Evolutionary conservation across 2,113 vertebrate genomes (phyloP).

Genomic region (Xenopus tropicalis): UCB_Xtro_10.0 CM004446.2:53677501-53678000

Average conservation of each 20-base stretch:
- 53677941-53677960: background rate
- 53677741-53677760: constrained; percentile 1
- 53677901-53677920: background rate
- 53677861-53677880: background rate
- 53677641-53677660: background rate
- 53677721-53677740: background rate
- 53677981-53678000: constrained; percentile 60
- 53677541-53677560: too few species aligned
- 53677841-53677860: background rate
- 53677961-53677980: constrained; percentile 62
- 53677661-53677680: background rate
- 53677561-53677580: too few species aligned
- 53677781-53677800: background rate
- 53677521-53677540: too few species aligned
- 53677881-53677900: background rate
- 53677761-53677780: background rate
- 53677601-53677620: too few species aligned
- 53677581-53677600: too few species aligned
- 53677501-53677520: too few species aligned
- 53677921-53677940: background rate
- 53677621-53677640: too few species aligned
- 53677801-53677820: background rate
- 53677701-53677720: constrained; percentile 1
- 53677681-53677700: constrained; percentile 1
- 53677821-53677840: background rate